phyloP scores from a whole-genome alignment of 2,797 vertebrate genomes.

The Tragelaphus oryx region DNA sequence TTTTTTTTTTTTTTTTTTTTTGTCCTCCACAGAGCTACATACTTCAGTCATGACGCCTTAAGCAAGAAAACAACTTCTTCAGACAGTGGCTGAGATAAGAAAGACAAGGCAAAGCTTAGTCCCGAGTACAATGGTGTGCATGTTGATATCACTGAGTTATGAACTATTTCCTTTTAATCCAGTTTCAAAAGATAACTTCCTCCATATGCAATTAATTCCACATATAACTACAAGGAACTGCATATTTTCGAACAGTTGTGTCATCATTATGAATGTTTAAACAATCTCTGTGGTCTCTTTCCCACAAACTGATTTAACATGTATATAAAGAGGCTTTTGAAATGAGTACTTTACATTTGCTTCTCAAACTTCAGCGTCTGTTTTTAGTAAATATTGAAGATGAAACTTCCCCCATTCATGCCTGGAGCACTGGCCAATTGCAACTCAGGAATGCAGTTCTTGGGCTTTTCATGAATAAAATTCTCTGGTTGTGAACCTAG shows the following conservation, averaged over 20 bases:
- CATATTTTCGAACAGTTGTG: constrained; percentile 68
- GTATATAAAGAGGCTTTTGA: constrained; percentile 71
- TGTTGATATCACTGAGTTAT: constrained; percentile 67
- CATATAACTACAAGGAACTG: constrained; percentile 68
- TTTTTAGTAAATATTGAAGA: constrained; percentile 75
- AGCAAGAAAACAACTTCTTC: constrained; percentile 46
- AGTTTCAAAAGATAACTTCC: constrained; percentile 72
- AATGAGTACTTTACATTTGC: constrained; percentile 67
- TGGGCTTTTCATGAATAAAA: constrained; percentile 44
- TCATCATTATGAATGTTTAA: constrained; percentile 70
- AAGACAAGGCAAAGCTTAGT: background rate
- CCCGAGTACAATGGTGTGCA: constrained; percentile 6
- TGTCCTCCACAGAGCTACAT: constrained; percentile 19
- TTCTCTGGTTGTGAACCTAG: background rate
- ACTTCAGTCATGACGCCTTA: constrained; percentile 17
- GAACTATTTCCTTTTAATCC: constrained; percentile 70
- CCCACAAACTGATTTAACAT: constrained; percentile 75
- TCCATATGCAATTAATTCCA: constrained; percentile 72
- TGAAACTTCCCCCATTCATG: constrained; percentile 68
- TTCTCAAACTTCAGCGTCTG: constrained; percentile 70
- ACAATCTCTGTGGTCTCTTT: constrained; percentile 73
- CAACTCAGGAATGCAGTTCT: constrained; percentile 47
- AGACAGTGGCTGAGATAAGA: constrained; percentile 61
- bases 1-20: too few relatives aligned
- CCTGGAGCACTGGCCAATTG: constrained; percentile 66